These are phyloP conservation scores for Microhierax caerulescens DNA, from an alignment of 2,797 vertebrate genomes.

Conservation along the genomic window DNA sequence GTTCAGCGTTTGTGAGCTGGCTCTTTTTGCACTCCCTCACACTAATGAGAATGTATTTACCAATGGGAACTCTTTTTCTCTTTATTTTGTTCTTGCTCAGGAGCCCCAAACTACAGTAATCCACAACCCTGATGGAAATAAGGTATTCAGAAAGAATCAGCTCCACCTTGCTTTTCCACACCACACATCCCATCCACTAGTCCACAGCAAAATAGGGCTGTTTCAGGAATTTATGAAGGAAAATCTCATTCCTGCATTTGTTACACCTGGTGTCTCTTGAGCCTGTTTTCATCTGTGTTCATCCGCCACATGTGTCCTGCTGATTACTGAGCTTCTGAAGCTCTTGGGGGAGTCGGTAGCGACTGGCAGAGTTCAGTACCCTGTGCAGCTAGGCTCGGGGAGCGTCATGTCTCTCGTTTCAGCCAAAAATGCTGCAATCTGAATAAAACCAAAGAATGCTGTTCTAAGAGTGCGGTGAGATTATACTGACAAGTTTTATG, in stretches of 20 bases:
- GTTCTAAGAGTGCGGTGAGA: background rate
- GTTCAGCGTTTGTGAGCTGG: constrained; percentile 61
- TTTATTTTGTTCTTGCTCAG: constrained; percentile 86
- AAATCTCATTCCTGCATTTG: background rate
- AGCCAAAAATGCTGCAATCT: background rate
- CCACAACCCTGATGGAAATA: constrained; percentile 99
- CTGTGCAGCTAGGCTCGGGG: background rate
- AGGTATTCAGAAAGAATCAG: constrained; percentile 87
- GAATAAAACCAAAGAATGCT: background rate
- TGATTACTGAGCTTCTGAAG: background rate
- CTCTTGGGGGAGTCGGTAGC: background rate
- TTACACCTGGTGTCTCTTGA: background rate
- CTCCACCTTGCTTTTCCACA: constrained; percentile 69
- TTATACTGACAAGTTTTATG: background rate
- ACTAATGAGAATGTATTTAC: constrained; percentile 68
- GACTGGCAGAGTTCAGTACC: background rate
- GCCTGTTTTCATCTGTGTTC: background rate
- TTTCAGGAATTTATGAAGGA: background rate
- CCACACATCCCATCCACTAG: constrained; percentile 60
- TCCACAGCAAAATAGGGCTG: background rate
- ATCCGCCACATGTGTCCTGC: background rate
- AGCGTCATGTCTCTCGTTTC: background rate
- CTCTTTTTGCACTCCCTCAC: constrained; percentile 61
- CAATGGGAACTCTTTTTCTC: constrained; percentile 79
- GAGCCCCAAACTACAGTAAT: constrained; percentile 99